Conservation (phyloP, 2,113 vertebrate genomes). For the Lagopus muta region DNA sequence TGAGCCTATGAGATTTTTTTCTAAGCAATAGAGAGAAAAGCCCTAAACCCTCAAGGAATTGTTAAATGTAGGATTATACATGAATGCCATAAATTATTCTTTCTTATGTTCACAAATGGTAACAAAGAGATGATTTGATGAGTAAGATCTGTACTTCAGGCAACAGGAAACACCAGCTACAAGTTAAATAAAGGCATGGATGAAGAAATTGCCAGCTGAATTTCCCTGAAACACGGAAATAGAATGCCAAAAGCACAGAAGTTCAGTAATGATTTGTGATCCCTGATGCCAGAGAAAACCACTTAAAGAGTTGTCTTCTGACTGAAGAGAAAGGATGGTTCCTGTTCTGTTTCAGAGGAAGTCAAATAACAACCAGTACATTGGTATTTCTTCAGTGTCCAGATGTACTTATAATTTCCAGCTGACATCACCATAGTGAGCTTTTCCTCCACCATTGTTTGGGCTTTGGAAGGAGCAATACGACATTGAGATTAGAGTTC, state of each 20-base stretch:
- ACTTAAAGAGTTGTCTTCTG: neutral
- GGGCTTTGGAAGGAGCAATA: neutral
- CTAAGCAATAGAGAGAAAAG: conserved; percentile 32
- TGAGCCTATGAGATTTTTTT: neutral
- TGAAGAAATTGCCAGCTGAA: neutral
- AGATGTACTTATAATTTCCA: neutral
- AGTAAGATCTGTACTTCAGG: conserved; percentile 6
- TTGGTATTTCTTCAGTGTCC: neutral
- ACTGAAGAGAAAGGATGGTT: neutral
- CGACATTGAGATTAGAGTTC: neutral
- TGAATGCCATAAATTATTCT: conserved; percentile 33
- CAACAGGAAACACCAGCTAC: conserved; percentile 9
- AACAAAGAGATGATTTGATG: conserved; percentile 28
- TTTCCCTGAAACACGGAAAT: neutral
- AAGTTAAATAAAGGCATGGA: neutral
- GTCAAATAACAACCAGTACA: neutral
- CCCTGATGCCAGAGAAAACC: neutral
- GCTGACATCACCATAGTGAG: neutral
- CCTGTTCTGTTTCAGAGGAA: neutral
- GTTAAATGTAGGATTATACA: conserved; percentile 36
- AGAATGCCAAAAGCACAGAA: neutral
- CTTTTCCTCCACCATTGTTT: neutral
- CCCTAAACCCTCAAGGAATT: conserved; percentile 45
- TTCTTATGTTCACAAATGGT: conserved; percentile 37
- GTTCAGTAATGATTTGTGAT: neutral